phyloP scores from a whole-genome alignment of 2,888 invertebrate genomes.

The Cheilosia impressa region DNA sequence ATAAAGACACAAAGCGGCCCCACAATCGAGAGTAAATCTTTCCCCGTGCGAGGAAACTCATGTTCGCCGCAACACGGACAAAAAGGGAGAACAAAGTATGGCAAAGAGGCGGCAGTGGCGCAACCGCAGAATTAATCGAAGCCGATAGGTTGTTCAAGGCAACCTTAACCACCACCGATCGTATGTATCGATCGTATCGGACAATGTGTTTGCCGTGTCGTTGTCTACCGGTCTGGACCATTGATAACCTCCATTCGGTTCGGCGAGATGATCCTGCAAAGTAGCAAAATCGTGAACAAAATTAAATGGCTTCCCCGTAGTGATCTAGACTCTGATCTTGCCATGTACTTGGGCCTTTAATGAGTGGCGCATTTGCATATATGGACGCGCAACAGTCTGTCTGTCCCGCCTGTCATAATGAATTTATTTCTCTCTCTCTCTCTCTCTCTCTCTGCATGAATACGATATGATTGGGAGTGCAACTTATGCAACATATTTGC shows the following conservation, averaged over 20 bases:
- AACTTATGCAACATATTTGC: constrained; percentile 38
- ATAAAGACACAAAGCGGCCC: constrained; percentile 9
- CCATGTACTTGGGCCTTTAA: constrained; percentile 44
- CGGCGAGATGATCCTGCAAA: constrained; percentile 64
- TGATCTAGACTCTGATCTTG: constrained; percentile 55
- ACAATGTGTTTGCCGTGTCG: constrained; percentile 63
- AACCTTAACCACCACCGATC: constrained; percentile 48
- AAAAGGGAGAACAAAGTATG: constrained; percentile 60
- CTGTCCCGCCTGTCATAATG: constrained; percentile 65
- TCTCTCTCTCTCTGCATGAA: background rate
- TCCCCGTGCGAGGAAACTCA: constrained; percentile 58
- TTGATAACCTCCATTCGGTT: constrained; percentile 68
- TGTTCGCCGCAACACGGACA: constrained; percentile 50
- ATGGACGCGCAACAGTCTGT: constrained; percentile 22
- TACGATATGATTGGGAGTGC: background rate
- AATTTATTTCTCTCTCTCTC: constrained; percentile 26
- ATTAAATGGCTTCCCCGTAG: constrained; percentile 47
- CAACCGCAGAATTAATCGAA: constrained; percentile 71
- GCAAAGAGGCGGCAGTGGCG: constrained; percentile 29
- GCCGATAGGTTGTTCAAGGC: constrained; percentile 63
- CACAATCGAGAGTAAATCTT: constrained; percentile 57
- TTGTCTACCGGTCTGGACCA: constrained; percentile 55
- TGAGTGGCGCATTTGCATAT: constrained; percentile 64
- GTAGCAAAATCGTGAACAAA: constrained; percentile 58
- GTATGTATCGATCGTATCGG: constrained; percentile 59